A percentile compares a stretch with the other conserved stretches of the same genome.
Conservation (phyloP, 2,888 invertebrate genomes). For the Drosophila recens region DNA sequence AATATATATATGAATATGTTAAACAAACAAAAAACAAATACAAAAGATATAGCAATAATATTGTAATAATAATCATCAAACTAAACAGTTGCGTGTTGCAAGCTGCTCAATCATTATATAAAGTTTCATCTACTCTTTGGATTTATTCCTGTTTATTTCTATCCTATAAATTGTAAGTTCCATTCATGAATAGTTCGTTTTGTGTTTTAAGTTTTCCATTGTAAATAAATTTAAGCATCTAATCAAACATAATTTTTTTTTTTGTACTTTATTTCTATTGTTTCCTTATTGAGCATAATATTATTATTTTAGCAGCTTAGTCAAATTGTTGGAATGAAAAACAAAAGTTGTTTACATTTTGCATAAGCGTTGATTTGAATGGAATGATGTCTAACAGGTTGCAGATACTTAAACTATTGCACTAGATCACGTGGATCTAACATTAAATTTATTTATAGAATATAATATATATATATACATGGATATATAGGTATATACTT, state of each 20-base stretch:
- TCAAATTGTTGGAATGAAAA: constrained; percentile 65
- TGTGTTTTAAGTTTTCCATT: constrained; percentile 18
- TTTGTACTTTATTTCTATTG: constrained; percentile 7
- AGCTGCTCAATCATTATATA: constrained; percentile 41
- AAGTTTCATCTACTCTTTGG: constrained; percentile 9
- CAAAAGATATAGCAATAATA: constrained; percentile 18
- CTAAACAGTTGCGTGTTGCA: constrained; percentile 21
- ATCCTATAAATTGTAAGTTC: constrained; percentile 46
- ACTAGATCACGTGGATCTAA: constrained; percentile 49
- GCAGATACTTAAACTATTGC: constrained; percentile 60
- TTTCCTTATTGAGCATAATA: constrained; percentile 22
- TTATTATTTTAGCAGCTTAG: constrained; percentile 55
- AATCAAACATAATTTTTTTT: constrained; percentile 4
- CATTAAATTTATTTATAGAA: constrained; percentile 24
- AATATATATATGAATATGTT: constrained; percentile 18
- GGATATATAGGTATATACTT: constrained; percentile 39
- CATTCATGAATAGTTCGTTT: constrained; percentile 14
- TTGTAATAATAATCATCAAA: constrained; percentile 18
- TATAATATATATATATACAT: constrained; percentile 22
- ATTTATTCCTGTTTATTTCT: constrained; percentile 13
- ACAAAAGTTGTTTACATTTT: constrained; percentile 45
- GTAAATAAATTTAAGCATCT: constrained; percentile 40
- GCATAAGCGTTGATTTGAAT: constrained; percentile 52
- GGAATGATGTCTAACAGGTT: constrained; percentile 45
- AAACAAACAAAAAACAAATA: constrained; percentile 7